Evolutionary conservation across 2,113 vertebrate species (phyloP).

Genomic region (Brachirus orientalis): DNA sequence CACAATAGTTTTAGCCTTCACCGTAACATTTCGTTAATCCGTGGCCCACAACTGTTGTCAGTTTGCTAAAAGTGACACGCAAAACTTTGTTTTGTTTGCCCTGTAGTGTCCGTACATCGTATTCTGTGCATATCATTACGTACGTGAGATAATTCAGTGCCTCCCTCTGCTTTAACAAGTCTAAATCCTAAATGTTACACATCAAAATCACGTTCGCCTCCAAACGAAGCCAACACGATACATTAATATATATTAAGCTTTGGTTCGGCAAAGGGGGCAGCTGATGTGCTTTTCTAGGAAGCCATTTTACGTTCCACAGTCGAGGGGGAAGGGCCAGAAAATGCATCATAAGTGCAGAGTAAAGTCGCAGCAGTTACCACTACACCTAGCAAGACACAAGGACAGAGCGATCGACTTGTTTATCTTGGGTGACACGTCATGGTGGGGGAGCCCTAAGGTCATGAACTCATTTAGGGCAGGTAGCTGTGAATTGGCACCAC

Average conservation of each 20-base stretch:
- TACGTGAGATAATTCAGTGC: neutral
- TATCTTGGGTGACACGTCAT: constrained; percentile 37
- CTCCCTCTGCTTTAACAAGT: neutral
- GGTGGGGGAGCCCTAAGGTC: constrained; percentile 33
- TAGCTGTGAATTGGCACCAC: constrained; percentile 37
- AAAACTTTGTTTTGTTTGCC: constrained; percentile 56
- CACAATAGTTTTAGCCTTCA: no score
- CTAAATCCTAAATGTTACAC: neutral
- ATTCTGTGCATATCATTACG: neutral
- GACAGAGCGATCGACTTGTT: constrained; percentile 25
- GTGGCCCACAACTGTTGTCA: neutral
- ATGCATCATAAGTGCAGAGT: constrained; percentile 55
- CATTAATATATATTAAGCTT: constrained; percentile 24
- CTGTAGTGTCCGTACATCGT: neutral
- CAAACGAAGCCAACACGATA: constrained; percentile 12
- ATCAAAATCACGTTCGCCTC: neutral
- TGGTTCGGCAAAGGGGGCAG: constrained; percentile 43
- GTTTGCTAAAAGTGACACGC: constrained; percentile 9
- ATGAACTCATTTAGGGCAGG: constrained; percentile 59
- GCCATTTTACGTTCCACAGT: constrained; percentile 74
- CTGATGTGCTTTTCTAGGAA: constrained; percentile 70
- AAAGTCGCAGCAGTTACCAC: constrained; percentile 36
- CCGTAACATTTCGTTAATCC: neutral
- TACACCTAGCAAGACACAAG: neutral
- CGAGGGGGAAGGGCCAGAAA: constrained; percentile 66